A percentile compares a stretch with the other conserved stretches of the same genome.
Evolutionary conservation across 2,888 invertebrate genomes (phyloP).

Genomic region (Agonopterix subpropinquella): DNA sequence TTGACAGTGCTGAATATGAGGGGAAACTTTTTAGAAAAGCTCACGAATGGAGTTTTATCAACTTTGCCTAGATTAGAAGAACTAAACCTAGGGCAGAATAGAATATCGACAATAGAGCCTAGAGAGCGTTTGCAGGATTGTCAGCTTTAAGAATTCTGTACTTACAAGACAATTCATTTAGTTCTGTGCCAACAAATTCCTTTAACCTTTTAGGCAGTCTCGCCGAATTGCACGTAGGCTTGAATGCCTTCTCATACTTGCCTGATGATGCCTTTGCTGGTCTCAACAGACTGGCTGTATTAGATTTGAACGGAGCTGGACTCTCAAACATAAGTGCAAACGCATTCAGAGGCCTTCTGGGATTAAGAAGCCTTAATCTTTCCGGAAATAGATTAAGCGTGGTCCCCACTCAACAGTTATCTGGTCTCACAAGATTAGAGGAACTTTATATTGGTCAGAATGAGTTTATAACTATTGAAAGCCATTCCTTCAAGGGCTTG

Average conservation of each 20-base stretch:
- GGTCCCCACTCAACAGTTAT: conserved; percentile 85
- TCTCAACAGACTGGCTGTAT: conserved; percentile 81
- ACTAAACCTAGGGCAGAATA: conserved; percentile 89
- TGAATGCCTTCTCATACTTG: conserved; percentile 86
- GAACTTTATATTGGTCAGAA: conserved; percentile 90
- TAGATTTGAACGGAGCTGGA: conserved; percentile 88
- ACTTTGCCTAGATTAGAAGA: conserved; percentile 87
- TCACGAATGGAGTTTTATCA: conserved; percentile 84
- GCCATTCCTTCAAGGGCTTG: conserved; percentile 86
- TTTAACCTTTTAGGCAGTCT: conserved; percentile 84
- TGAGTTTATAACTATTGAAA: conserved; percentile 81
- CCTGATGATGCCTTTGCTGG: conserved; percentile 87
- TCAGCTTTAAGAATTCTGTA: conserved; percentile 87
- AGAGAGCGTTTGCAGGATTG: conserved; percentile 84
- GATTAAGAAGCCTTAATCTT: conserved; percentile 84
- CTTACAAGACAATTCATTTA: conserved; percentile 89
- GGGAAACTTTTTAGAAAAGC: conserved; percentile 87
- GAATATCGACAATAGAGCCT: conserved; percentile 88
- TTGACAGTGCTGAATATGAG: conserved; percentile 87
- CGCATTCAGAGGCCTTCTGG: conserved; percentile 84
- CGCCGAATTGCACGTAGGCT: conserved; percentile 89
- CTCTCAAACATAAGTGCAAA: conserved; percentile 85
- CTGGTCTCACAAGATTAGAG: conserved; percentile 83
- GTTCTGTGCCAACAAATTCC: conserved; percentile 83
- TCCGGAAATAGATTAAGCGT: conserved; percentile 84